Evolutionary conservation across 2,113 vertebrate species (phyloP).

Genomic region (Aldabrachelys gigantea): DNA sequence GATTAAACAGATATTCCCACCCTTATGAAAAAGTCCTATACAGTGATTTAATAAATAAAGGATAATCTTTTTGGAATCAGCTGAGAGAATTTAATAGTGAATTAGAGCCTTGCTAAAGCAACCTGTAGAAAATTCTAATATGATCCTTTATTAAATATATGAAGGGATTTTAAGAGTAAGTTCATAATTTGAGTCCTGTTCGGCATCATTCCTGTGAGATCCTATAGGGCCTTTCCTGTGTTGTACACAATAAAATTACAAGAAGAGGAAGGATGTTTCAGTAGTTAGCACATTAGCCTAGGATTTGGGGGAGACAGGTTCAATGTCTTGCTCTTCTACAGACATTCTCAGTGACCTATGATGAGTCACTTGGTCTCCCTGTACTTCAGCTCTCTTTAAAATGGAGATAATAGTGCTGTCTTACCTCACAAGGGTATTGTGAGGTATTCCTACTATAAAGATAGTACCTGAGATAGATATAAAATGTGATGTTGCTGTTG

Average conservation of each 20-base stretch:
- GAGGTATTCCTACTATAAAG: neutral
- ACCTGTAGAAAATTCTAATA: neutral
- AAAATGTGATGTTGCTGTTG: neutral
- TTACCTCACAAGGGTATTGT: neutral
- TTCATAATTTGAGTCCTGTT: neutral
- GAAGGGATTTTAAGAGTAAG: neutral
- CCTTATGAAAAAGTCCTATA: slow-evolving; percentile 9
- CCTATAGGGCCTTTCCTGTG: neutral
- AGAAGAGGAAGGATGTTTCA: neutral
- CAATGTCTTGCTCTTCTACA: neutral
- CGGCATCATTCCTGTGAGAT: neutral
- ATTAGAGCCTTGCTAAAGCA: slow-evolving; percentile 14
- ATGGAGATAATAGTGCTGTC: neutral
- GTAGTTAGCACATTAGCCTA: neutral
- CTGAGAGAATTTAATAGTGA: neutral
- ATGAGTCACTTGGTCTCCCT: neutral
- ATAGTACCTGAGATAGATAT: neutral
- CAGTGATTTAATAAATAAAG: neutral
- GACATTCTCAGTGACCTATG: neutral
- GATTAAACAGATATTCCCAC: neutral
- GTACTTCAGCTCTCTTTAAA: neutral
- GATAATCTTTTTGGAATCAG: neutral
- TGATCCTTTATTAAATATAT: neutral
- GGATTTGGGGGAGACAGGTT: neutral
- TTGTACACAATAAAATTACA: neutral